Evolutionary conservation across 2,888 invertebrate genomes (phyloP).

Genomic region (Cacoxenus indagator): DNA sequence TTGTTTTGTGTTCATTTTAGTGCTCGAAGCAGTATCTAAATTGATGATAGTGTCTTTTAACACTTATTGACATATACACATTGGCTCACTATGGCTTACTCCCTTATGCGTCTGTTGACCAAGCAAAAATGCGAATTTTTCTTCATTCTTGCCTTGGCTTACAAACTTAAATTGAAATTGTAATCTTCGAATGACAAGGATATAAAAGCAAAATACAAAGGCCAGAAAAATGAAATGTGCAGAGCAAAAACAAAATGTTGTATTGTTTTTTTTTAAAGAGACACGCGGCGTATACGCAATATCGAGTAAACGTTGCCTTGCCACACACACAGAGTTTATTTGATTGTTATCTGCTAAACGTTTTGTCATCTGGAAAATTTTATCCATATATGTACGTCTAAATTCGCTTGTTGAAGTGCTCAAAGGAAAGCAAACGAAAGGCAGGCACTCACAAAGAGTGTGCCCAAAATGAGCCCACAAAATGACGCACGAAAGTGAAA

Average conservation of each 20-base stretch:
- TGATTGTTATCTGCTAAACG: constrained; percentile 1
- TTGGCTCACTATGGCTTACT: not conserved
- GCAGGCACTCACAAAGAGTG: not conserved
- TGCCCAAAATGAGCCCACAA: not conserved
- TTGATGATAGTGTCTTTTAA: not conserved
- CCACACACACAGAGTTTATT: not conserved
- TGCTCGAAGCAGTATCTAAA: not conserved
- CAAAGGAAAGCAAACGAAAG: not conserved
- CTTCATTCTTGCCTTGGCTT: constrained; percentile 5
- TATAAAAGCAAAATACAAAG: not conserved
- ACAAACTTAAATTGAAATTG: constrained; percentile 22
- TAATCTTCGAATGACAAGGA: constrained; percentile 17
- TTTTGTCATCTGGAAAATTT: constrained; percentile 13
- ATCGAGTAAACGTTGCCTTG: not conserved
- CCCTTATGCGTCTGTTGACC: not conserved
- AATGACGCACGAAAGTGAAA: not conserved
- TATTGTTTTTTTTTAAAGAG: too few species aligned
- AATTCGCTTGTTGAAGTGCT: not conserved
- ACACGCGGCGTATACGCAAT: not conserved
- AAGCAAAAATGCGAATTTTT: not conserved
- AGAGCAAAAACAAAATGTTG: not conserved
- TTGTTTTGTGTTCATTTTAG: too few species aligned
- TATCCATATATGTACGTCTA: not conserved
- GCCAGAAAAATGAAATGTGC: not conserved
- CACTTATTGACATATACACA: not conserved